phyloP scores from a whole-genome alignment of 2,113 vertebrate species.

The Sceloporus undulatus region DNA sequence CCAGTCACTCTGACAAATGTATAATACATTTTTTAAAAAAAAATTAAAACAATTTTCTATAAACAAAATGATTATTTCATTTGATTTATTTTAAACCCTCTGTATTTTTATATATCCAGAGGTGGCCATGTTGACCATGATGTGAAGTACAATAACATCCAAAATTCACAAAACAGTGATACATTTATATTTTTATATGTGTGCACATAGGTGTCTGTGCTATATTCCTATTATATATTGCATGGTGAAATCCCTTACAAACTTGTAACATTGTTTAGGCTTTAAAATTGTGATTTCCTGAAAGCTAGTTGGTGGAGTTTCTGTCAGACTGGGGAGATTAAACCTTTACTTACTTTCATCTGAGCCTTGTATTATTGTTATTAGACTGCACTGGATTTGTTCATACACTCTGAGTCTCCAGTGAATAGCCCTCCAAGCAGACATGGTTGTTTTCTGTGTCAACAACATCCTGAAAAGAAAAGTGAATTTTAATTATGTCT shows the following conservation, averaged over 20 bases:
- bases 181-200: too few species aligned
- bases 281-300: background rate
- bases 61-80: too few species aligned
- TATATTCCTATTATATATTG: too few species aligned
- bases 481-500: conserved; percentile 48
- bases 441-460: conserved; percentile 45
- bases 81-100: too few species aligned
- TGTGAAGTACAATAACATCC: too few species aligned
- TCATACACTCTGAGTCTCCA: background rate
- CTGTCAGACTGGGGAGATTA: background rate
- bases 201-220: too few species aligned
- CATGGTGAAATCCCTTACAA: background rate
- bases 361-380: background rate
- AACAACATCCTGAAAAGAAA: conserved; percentile 46
- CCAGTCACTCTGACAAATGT: too few species aligned
- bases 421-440: conserved; percentile 18
- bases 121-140: too few species aligned
- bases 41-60: too few species aligned
- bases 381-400: background rate
- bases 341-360: background rate
- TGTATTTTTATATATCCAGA: too few species aligned
- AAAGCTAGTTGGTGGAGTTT: background rate
- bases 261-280: background rate
- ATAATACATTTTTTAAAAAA: too few species aligned
- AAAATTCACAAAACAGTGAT: too few species aligned